Percentiles rank a stretch among this genome's conserved stretches.
These are phyloP conservation scores for Ifrita kowaldi DNA, from an alignment of 2,113 vertebrate genomes.

Conservation along the genomic window DNA sequence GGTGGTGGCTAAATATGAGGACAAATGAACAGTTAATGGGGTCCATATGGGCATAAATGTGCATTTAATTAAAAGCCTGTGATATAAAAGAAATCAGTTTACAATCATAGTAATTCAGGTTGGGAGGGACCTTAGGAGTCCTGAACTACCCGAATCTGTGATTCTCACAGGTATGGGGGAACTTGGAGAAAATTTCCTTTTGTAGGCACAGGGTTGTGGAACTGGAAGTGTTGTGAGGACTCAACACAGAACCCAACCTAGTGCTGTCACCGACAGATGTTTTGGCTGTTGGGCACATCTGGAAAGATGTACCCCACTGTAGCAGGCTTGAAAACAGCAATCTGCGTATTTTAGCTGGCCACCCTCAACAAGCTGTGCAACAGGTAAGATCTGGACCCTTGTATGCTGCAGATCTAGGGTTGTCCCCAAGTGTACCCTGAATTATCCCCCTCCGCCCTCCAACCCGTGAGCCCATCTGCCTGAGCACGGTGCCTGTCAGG, in stretches of 20 bases:
- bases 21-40: background rate
- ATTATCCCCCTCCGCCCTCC: background rate
- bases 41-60: background rate
- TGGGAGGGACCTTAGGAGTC: background rate
- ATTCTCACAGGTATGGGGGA: background rate
- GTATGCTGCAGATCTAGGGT: background rate
- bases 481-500: background rate
- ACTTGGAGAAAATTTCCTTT: background rate
- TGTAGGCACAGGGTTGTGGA: background rate
- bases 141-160: background rate
- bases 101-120: background rate
- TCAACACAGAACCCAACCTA: background rate
- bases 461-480: rapidly evolving
- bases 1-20: background rate
- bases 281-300: background rate
- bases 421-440: background rate
- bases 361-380: background rate
- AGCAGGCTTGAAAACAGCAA: background rate
- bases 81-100: background rate
- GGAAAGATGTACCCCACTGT: background rate
- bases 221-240: background rate
- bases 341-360: background rate
- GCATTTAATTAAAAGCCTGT: background rate
- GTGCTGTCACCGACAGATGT: background rate
- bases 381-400: background rate